Evolutionary conservation across 2,113 vertebrate genomes (phyloP), one percentile per base, ranked within the genome.

Genomic region (Psilopogon haemacephalus): DNA sequence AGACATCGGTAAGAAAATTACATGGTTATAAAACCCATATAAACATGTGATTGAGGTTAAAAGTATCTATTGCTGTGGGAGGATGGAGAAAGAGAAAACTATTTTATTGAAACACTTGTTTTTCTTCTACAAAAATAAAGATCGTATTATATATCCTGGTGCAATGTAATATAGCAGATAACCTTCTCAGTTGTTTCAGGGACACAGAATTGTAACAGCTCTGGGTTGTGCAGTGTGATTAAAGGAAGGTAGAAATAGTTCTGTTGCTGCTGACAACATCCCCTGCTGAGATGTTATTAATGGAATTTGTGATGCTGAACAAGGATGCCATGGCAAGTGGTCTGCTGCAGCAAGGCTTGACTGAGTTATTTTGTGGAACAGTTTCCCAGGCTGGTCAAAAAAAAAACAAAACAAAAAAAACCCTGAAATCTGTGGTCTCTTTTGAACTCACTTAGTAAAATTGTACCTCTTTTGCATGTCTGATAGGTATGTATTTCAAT

Each of bases 191-290:
- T 92, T 93, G 33, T 93, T 91, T 37, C 48, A 74, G 64, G 48
- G 62, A 24, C 80, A 91, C 44, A 80, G 92, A 95, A 84, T 54
- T 48, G 8, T 83, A 91, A 92, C n/a, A 91, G 35, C 35, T 89
- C 60, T 75, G 63, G 5, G 23, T 65, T 94, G 70, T 90, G 50
- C 60, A 46, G n/a, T 85, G 85, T 73, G 74, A 81, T 93, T 91
- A 89, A 91, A 84, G 46, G 68, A 93, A 84, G 64, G 83, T 46
- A 94, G 83, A 93, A 95, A 81, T 80, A 75, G 74, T 92, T 94
- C 80, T 74, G 33, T 81, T 94, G 71, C 58, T 85, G 32, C 76
- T 94, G 87, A 89, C 87, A 77, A 58, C 87, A 91, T 17, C 77
- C 77, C 86, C 68, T 69, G 52, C 84, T 90, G 80, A 92, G 52